Conservation (phyloP, 2,888 invertebrate genomes). For the Empis livida region DNA sequence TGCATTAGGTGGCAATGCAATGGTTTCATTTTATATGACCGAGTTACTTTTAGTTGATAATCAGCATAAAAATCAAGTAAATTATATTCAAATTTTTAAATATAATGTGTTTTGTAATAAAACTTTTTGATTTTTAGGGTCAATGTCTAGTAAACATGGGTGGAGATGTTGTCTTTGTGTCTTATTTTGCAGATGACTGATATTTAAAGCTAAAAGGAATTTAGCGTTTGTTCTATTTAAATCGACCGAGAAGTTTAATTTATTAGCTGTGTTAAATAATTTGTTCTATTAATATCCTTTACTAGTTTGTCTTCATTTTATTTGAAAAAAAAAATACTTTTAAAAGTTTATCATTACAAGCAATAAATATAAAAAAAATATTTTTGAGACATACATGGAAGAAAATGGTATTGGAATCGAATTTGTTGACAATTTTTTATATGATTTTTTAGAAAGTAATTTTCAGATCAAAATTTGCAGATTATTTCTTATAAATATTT, state of each 20-base stretch:
- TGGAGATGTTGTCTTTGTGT: conserved; percentile 81
- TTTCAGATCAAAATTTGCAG: too few species aligned
- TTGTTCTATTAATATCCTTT: too few species aligned
- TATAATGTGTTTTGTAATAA: neutral
- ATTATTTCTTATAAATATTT: too few species aligned
- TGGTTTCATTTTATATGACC: conserved; percentile 87
- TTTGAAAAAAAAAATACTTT: too few species aligned
- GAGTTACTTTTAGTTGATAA: conserved; percentile 84
- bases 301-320: too few species aligned
- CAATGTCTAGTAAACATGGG: conserved; percentile 93
- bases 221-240: conserved; percentile 29
- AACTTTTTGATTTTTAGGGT: conserved; percentile 48
- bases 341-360: too few species aligned
- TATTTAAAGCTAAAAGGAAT: conserved; percentile 28
- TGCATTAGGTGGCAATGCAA: conserved; percentile 87
- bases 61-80: conserved; percentile 92
- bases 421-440: too few species aligned
- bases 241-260: conserved; percentile 28
- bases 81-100: neutral
- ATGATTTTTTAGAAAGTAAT: too few species aligned
- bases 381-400: too few species aligned
- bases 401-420: too few species aligned
- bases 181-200: conserved; percentile 49
- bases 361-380: too few species aligned
- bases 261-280: conserved; percentile 11